Base-by-base conservation (phyloP, 2,113 vertebrate genomes). In the Halichoerus grypus region DNA sequence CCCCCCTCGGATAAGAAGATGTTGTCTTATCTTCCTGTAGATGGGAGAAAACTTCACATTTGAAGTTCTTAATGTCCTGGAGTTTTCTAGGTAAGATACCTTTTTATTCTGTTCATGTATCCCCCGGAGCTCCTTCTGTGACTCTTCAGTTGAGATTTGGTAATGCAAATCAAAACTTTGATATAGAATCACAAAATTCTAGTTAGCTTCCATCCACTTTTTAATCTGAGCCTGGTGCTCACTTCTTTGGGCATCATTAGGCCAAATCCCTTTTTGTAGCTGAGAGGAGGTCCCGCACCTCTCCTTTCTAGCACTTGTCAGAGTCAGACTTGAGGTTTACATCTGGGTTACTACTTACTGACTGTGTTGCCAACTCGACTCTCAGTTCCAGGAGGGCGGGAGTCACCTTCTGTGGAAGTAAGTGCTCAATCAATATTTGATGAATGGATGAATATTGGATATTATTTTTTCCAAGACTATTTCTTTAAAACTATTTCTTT, bases 41-140 rank as follows among this genome's bases (percentile, higher is more conserved):
- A 99, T 99, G 98, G 99, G 99, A 86, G 99, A 99, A 86, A 99
- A 99, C 86, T 98, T 99, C 98, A 99, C 98, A 26, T 99, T 99
- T 96, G 99, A 99, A 98, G 98, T 99, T 81, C 99, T 99, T 82
- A 99, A 99, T 14, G 99, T 99, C 24, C 98, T 99, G 95, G 99
- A 99, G 94, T 99, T 99, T 98, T 99, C 99, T 95, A 99, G 99
- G 99, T 99, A 98, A 91, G 88, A n/a, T 55, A 26, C 4, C 21
- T 79, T 81, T 63, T 39, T 18, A 33, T 46, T 57, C 19, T 79
- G 15, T 88, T 77, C 7, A 6, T 49, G 24, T 61, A 12, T 63
- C 71, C 31, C 46, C 19, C 81, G 65, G 31, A 22, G 42, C 33
- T 55, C 22, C 51, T 55, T 89, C 71, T 13, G 5, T 42, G 53